Percentiles rank a stretch among this genome's conserved stretches.
Conservation (phyloP, 2,888 invertebrate genomes). For the Chironomus tentans region DNA sequence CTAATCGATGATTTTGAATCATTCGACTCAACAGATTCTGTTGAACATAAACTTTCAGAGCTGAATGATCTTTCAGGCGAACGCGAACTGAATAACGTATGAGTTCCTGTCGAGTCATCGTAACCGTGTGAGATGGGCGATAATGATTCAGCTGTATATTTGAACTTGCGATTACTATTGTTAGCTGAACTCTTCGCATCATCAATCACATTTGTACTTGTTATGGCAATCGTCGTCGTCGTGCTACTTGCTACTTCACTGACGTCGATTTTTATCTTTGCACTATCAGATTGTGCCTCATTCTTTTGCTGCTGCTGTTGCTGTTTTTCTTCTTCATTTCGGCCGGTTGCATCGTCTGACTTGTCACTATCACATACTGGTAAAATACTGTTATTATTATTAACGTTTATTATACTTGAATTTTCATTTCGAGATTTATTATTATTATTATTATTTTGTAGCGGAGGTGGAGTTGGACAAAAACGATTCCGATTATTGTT, state of each 20-base stretch:
- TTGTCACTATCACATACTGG: slow-evolving; percentile 22
- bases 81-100: slow-evolving; percentile 3
- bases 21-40: slow-evolving; percentile 40
- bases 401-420: background rate
- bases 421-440: background rate
- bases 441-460: background rate
- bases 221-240: background rate
- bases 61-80: slow-evolving; percentile 37
- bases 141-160: slow-evolving; percentile 19
- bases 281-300: background rate
- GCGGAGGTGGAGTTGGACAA: slow-evolving; percentile 16
- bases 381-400: slow-evolving; percentile 23
- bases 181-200: background rate
- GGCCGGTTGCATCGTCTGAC: background rate
- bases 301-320: background rate
- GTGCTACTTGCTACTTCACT: background rate
- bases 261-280: background rate
- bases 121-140: slow-evolving; percentile 20
- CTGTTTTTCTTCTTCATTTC: background rate
- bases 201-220: background rate
- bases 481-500: slow-evolving; percentile 23
- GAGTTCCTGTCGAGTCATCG: slow-evolving; percentile 39
- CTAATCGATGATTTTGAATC: slow-evolving; percentile 37
- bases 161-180: background rate
- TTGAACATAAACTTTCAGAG: slow-evolving; percentile 41